Evolutionary conservation across 2,888 invertebrate species (phyloP).

Genomic region (Stenolophus ochropezus): DNA sequence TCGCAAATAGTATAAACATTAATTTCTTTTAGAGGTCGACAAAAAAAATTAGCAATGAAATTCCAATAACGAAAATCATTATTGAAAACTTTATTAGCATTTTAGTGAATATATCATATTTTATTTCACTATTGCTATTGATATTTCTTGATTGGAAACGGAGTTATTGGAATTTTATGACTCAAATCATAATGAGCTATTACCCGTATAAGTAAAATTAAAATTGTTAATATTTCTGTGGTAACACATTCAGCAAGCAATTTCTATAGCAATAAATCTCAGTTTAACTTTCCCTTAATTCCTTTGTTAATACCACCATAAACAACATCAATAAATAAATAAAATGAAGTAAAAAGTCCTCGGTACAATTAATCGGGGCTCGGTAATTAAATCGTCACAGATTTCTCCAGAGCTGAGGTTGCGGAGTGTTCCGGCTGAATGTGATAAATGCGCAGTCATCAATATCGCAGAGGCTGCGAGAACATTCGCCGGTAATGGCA

Average conservation of each 20-base stretch:
- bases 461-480: background rate
- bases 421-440: background rate
- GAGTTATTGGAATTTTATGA: too few species aligned
- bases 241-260: background rate
- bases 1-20: too few species aligned
- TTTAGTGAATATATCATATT: too few species aligned
- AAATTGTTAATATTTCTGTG: background rate
- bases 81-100: too few species aligned
- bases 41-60: too few species aligned
- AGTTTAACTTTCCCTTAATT: background rate
- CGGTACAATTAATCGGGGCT: background rate
- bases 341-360: background rate
- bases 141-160: too few species aligned
- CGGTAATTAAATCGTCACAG: constrained; percentile 34
- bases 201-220: background rate
- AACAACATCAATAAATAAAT: background rate
- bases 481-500: background rate
- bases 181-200: too few species aligned
- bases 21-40: too few species aligned
- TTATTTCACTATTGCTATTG: too few species aligned
- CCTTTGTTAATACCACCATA: background rate
- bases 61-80: too few species aligned
- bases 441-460: constrained; percentile 24
- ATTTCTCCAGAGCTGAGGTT: constrained; percentile 11
- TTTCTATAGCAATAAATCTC: background rate